Evolutionary conservation across 2,797 vertebrate species (phyloP), one percentile per base, ranked within the genome.

Genomic region (Myotis findleyi): DNA sequence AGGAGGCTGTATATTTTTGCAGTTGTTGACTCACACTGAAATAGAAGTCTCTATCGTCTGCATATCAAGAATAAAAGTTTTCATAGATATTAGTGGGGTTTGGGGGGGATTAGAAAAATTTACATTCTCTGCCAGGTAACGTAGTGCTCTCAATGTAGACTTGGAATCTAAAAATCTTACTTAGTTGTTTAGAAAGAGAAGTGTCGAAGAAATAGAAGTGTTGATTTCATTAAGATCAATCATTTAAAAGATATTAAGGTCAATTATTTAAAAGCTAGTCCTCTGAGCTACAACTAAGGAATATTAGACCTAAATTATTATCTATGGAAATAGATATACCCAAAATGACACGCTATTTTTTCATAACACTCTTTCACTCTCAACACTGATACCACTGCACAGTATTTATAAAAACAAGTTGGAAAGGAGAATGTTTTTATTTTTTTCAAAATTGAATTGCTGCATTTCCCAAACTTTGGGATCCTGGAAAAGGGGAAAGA

Each of bases 1-100:
- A 99, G 96, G 96, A 96, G 98, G 98, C 98, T 99, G 98, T 98
- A 98, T 98, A 99, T 99, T 99, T 99, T 99, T 99, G 98, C 98
- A 98, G 98, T 98, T 98, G 96, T 98, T 98, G 97, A 97, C 97
- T 96, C 96, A 82, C 92, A 96, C 92, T 96, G 97, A 98, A 97
- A 98, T 97, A 98, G 97, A 98, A 97, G 86, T 98, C 94, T 94
- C 93, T 97, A 98, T 97, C 96, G 62, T 94, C 96, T 97, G 92
- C 97, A 87, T 98, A 98, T 97, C 96, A 97, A 95, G 83, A 96
- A 98, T 97, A 97, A 95, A 93, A 91, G 85, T 97, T 95, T 96
- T 86, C 96, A 96, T 97, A 95, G 93, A 57, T 86, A 91, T 95
- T 92, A 94, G 69, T 49, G 69, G 73, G 97, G 97, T 97, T 94